Base-by-base conservation (phyloP, 1,140 invertebrate species). In the Manduca sexta region DNA sequence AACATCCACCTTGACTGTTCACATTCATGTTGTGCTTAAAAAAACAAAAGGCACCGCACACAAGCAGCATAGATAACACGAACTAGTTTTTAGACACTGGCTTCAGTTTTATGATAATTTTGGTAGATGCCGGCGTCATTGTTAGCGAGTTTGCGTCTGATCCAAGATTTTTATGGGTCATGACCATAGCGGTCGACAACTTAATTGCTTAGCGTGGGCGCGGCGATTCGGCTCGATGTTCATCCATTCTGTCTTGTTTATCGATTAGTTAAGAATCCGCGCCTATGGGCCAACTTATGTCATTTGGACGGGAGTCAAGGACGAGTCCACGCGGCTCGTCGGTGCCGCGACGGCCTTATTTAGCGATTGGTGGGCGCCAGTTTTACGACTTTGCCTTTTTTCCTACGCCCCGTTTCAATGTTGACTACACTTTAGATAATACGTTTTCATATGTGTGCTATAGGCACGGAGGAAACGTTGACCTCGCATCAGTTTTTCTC, bases 301-400 rank as follows among this genome's bases (percentile, higher is more conserved):
- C 77, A 80, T 85, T 85, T 83, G 82, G 79, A 74, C 55, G 69
- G 70, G 72, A 81, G 76, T 85, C 82, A 83, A 85, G 82, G 82
- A 75, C 81, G 66, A 56, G 62, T 64, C 58, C 64, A 67, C 68
- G 60, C 70, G 69, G 72, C 70, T 70, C 71, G 73, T 64, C 70
- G 77, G 67, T 75, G 71, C 74, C 78, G 64, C 68, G 72, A 65
- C 71, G 71, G 69, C 79, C 81, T 83, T 83, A 82, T 85, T 85
- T 78, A 78, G 78, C 63, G 73, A 82, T 85, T 79, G 79, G 79
- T 83, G 79, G 82, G 78, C 82, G 76, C 79, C 79, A 75, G 64
- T 81, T 85, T 84, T 85, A 85, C 69, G 78, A 83, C 79, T 80
- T 81, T 71, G 76, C 73, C 71, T 75, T 80, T 83, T 75, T 83